Evolutionary conservation across 2,888 invertebrate genomes (phyloP), one percentile per base, ranked within the genome.

Genomic region (Caenorhabditis wallacei): DNA sequence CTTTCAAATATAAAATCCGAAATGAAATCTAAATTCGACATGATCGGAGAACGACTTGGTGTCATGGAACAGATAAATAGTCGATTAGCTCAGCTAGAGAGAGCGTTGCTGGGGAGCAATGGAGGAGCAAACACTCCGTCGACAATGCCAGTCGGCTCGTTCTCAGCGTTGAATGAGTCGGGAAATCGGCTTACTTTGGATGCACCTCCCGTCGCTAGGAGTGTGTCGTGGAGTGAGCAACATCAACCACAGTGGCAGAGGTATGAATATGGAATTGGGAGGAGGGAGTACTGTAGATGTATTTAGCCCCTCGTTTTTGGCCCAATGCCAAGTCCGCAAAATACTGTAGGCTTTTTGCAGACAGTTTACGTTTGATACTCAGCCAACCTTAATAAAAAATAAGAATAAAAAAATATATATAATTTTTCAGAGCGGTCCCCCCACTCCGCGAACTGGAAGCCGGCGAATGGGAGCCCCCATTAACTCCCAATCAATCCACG

Each of bases 81-180:
- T 20, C 72, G 87, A 10, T 93, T 99, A 24, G 93, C 97, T 35
- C 94, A 96, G 89, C 96, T 99, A 0, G 99, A 99, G 92, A 94
- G 99, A 40, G 97, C 99, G 16, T 93, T 99, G 53, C 98, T 99
- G 89, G 99, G 98, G 7, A 51, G 18, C 37, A 76, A 76, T 48
- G 68, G 68, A n/a, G 76, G 76, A 80, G 87, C 82, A 13, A 82
- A 75, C 10, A 88, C 88, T 1, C 88, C 88, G 5, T 88, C 88
- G 4, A 88, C 88, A 1, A 56, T 88, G 13, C 86, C 88, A 35
- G 79, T 85, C 20, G 88, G 86, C 46, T 86, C 86, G 5, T 82
- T 69, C 56, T 68, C 78, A 1, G 74, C 72, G 10, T 63, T 85
- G 40, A 84, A 86, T 61, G 84, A 84, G 10, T 79, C 82, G 20